Conservation (phyloP, 2,797 vertebrate genomes). For the Myotis vivesi region DNA sequence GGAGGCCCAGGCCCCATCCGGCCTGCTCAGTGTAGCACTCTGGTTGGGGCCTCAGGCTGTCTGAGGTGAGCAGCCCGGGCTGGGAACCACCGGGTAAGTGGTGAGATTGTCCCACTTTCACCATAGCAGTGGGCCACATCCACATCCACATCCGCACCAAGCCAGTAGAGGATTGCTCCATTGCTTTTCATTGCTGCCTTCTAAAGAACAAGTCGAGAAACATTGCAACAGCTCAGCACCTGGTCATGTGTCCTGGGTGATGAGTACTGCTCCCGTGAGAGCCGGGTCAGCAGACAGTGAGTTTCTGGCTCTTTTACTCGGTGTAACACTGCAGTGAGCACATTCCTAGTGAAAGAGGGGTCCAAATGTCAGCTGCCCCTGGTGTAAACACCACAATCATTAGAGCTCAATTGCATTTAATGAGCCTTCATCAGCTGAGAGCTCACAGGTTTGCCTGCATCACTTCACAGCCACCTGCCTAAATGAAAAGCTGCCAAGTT, state of each 20-base stretch:
- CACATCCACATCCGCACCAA: too few relatives aligned
- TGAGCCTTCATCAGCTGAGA: neutral
- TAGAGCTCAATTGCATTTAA: neutral
- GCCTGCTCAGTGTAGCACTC: neutral
- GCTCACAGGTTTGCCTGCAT: slow-evolving; percentile 31
- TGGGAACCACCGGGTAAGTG: neutral
- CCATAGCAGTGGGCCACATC: neutral
- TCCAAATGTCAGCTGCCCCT: neutral
- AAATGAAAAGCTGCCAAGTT: slow-evolving; percentile 37
- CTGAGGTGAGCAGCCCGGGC: neutral
- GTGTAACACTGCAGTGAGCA: neutral
- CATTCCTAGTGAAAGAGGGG: neutral
- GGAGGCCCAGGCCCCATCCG: neutral
- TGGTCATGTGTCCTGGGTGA: neutral
- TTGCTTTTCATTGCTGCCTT: neutral
- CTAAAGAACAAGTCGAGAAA: neutral
- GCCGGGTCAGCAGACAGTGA: too few relatives aligned
- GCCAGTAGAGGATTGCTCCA: neutral
- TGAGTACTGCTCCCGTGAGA: neutral
- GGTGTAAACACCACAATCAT: neutral
- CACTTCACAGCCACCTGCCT: slow-evolving; percentile 31
- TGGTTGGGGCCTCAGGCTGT: neutral
- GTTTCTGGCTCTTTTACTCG: neutral
- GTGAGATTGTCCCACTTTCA: neutral
- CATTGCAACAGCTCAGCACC: neutral